These are phyloP conservation scores for Thumatha senex DNA, from an alignment of 2,888 invertebrate genomes.

Conservation along the genomic window DNA sequence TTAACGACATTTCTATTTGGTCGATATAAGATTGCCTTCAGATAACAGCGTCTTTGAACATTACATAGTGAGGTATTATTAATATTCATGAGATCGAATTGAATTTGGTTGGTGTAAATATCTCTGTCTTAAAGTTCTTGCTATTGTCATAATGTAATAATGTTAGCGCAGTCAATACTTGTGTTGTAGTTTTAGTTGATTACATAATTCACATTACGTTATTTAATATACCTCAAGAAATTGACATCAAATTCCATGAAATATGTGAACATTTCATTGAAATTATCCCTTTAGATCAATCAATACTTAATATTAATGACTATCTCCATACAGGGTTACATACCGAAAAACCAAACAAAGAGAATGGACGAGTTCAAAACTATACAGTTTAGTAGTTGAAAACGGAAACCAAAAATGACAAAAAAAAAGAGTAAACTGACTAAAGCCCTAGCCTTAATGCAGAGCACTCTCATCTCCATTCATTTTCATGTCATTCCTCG, in stretches of 20 bases:
- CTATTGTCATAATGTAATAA: background rate
- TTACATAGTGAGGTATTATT: background rate
- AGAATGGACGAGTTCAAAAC: background rate
- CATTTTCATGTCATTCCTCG: slow-evolving; percentile 9
- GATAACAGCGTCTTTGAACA: background rate
- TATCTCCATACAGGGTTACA: no score
- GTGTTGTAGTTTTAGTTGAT: no score
- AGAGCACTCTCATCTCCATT: slow-evolving; percentile 17
- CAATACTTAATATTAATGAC: no score
- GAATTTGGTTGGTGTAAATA: background rate
- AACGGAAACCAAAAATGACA: background rate
- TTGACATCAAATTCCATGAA: no score
- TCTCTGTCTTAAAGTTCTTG: background rate
- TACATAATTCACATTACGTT: no score
- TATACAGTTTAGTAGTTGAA: background rate
- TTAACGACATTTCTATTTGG: background rate
- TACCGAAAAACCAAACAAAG: no score
- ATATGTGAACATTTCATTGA: no score
- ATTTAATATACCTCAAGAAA: no score
- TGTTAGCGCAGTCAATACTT: background rate
- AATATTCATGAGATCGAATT: background rate
- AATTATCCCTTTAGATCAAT: no score
- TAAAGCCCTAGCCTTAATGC: background rate
- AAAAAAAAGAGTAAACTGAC: background rate
- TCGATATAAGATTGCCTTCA: background rate